phyloP scores from a whole-genome alignment of 1,140 invertebrate species.

The Cylas formicarius region DNA sequence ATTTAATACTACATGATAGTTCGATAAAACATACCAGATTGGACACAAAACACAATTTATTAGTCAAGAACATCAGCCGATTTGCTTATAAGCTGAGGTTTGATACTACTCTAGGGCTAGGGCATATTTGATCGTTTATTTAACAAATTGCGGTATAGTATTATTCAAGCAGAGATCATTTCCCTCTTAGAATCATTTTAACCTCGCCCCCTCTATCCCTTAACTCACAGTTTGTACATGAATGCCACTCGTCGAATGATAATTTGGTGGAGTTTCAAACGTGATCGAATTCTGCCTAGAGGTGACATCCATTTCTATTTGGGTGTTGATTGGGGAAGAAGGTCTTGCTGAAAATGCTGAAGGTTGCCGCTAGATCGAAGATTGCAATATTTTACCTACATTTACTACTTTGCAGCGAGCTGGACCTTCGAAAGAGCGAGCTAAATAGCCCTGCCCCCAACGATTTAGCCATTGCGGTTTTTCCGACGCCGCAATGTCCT shows the following conservation, averaged over 20 bases:
- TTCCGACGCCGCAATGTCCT: constrained; percentile 71
- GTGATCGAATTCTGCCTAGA: constrained; percentile 54
- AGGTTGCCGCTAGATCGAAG: not conserved
- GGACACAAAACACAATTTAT: too few species aligned
- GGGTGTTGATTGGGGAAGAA: constrained; percentile 39
- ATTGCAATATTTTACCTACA: constrained; percentile 33
- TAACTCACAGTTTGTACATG: constrained; percentile 54
- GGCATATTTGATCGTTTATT: too few species aligned
- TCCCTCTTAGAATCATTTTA: too few species aligned
- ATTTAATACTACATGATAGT: constrained; percentile 3
- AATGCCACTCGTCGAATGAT: constrained; percentile 62
- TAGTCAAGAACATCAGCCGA: too few species aligned
- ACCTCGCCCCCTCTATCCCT: too few species aligned
- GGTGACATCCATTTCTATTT: constrained; percentile 57
- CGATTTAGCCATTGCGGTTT: constrained; percentile 65
- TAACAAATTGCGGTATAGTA: too few species aligned
- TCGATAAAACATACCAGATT: constrained; percentile 9
- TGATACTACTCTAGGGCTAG: too few species aligned
- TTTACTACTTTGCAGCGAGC: constrained; percentile 41
- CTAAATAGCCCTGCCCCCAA: constrained; percentile 63
- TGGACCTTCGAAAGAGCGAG: constrained; percentile 55
- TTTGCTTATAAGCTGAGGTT: too few species aligned
- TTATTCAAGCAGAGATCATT: too few species aligned
- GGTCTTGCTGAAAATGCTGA: constrained; percentile 36
- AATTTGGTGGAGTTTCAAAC: constrained; percentile 50